Percentiles rank a stretch among this genome's conserved stretches.
These are phyloP conservation scores for Thalassarche chlororhynchos DNA, from an alignment of 2,113 vertebrate species.

Conservation along the genomic window DNA sequence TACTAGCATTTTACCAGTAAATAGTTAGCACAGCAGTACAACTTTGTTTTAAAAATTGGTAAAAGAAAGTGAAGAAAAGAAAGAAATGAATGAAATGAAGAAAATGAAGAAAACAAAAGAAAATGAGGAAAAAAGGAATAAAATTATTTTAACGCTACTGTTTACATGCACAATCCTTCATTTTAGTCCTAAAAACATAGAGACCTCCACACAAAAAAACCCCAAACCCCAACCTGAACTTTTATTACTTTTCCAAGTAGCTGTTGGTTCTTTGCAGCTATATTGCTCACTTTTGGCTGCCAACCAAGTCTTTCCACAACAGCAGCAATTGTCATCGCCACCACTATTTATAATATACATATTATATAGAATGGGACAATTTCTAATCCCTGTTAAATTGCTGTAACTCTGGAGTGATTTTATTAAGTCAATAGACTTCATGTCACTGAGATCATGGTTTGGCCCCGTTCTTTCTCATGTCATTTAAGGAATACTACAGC, in stretches of 20 bases:
- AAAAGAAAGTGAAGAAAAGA: neutral
- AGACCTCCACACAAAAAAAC: neutral
- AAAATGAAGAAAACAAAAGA: too few species aligned
- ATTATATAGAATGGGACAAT: neutral
- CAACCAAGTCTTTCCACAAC: neutral
- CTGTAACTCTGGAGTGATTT: neutral
- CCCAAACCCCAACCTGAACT: neutral
- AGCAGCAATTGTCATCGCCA: neutral
- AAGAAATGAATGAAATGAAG: too few species aligned
- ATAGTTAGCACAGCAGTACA: neutral
- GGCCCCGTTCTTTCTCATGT: neutral
- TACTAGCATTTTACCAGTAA: neutral
- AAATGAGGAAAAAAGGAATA: neutral
- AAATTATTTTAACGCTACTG: neutral
- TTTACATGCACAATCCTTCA: neutral
- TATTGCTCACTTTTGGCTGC: neutral
- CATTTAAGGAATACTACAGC: neutral
- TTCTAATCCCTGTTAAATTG: neutral
- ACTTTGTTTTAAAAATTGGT: neutral
- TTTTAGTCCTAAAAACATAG: neutral
- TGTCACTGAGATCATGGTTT: neutral
- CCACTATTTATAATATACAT: neutral
- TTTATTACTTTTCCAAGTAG: constrained; percentile 19
- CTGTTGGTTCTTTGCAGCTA: neutral
- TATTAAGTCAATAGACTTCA: neutral